Base-by-base conservation (phyloP, 2,797 vertebrate species). In the Acrossocheilus fasciatus region DNA sequence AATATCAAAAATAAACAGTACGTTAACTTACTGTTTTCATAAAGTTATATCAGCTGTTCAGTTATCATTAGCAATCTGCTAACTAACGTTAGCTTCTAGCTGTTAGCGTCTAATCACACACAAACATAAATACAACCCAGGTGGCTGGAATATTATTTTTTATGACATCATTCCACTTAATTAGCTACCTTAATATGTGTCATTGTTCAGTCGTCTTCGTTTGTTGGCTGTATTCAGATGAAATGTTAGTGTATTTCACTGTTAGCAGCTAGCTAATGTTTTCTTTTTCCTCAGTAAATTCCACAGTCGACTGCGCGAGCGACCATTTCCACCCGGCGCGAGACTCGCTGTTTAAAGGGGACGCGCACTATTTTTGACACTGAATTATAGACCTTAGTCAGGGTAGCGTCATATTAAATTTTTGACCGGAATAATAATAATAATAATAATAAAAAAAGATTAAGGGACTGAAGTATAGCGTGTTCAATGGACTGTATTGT, bases 261-360 rank as follows among this genome's bases (percentile, higher is more conserved):
- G 41, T 73, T 80, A 64, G 84, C 76, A 36, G 20, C 77, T 17
- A 26, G 68, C 76, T 73, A 62, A 73, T 50, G 78, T 79, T 54
- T 73, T 62, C 76, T 66, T 82, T 66, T 73, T 57, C 79, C 86
- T 78, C 78, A 79, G 84, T 82, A 69, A 82, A 85, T 79, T 70
- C 86, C 82, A 68, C 87, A 82, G 84, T 68, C 26, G 54, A 45
- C 39, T 79, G 86, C 43, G 39, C 72, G 57, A 84, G 45, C 62
- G 47, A 59, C 75, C 75, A 79, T 85, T 85, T 50, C 66, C 36
- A 70, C 12, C 72, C 39, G 74, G 66, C 72, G 54, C 39, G 14
- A 74, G 85, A 57, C 52, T 59, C 52, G 18, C 69, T 43, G 52
- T 83, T 90, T 90, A 90, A 89, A 90, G 88, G 66, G 15, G 54